These are phyloP conservation scores for Streptopelia turtur DNA, from an alignment of 2,797 vertebrate genomes.

Conservation along the genomic window DNA sequence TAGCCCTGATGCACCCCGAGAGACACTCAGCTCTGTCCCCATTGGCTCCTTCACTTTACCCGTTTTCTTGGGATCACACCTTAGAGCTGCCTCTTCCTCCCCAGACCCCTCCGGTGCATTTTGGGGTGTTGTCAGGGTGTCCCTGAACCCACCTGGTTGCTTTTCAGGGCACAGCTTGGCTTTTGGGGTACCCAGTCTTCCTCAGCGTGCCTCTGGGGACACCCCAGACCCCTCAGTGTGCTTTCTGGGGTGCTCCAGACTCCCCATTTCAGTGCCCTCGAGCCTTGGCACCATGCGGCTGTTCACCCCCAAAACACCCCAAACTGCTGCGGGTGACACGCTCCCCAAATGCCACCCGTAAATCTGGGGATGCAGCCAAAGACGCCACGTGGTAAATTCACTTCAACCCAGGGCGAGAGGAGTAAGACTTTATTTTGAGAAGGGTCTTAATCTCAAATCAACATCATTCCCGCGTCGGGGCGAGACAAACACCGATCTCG, in stretches of 20 bases:
- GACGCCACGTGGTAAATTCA: accelerated
- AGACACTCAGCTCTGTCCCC: accelerated
- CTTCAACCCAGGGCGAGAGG: neutral
- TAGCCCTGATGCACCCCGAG: neutral
- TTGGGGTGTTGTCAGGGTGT: neutral
- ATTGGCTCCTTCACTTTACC: accelerated
- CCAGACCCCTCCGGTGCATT: too few relatives aligned
- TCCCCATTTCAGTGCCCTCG: neutral
- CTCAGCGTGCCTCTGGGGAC: neutral
- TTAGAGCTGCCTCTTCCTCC: accelerated
- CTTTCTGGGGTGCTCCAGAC: neutral
- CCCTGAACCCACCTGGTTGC: neutral
- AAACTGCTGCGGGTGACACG: accelerated
- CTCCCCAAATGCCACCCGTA: accelerated
- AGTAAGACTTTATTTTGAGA: constrained; percentile 28
- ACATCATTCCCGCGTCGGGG: accelerated
- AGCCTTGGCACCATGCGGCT: accelerated
- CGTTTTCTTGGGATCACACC: accelerated
- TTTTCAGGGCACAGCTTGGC: accelerated
- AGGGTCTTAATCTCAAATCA: neutral
- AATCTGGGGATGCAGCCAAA: accelerated
- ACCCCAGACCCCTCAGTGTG: accelerated
- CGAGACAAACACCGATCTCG: accelerated
- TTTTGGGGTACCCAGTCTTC: too few relatives aligned
- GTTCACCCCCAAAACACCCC: accelerated